Conservation (phyloP, 1,140 invertebrate genomes). For the Euschistus heros region DNA sequence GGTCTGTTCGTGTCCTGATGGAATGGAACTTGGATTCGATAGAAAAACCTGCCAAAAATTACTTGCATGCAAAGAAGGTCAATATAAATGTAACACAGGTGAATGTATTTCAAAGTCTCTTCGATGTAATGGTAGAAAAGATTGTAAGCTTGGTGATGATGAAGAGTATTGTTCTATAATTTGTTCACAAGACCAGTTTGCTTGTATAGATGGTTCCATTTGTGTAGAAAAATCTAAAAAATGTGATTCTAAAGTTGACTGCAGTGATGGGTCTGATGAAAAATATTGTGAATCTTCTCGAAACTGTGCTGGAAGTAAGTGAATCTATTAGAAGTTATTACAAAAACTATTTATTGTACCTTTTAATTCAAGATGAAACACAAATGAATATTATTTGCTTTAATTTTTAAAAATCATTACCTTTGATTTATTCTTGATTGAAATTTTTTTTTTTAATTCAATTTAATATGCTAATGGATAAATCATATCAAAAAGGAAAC, state of each 20-base stretch:
- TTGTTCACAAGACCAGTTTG: conserved; percentile 44
- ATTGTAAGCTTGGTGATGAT: conserved; percentile 50
- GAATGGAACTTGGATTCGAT: conserved; percentile 39
- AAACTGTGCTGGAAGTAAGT: not conserved
- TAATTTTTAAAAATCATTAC: too few species aligned
- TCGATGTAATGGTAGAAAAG: conserved; percentile 45
- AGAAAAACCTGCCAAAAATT: conserved; percentile 40
- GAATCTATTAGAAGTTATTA: not conserved
- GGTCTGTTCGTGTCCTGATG: conserved; percentile 50
- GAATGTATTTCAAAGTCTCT: conserved; percentile 30
- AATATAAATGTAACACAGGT: conserved; percentile 31
- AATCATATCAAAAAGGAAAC: too few species aligned
- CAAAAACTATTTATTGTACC: too few species aligned
- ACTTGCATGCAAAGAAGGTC: conserved; percentile 25
- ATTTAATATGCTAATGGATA: too few species aligned
- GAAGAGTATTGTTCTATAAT: conserved; percentile 38
- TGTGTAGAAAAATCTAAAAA: conserved; percentile 28
- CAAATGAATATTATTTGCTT: too few species aligned
- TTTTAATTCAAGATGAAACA: too few species aligned
- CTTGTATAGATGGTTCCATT: conserved; percentile 43
- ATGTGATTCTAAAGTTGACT: conserved; percentile 30
- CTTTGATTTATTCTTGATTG: too few species aligned
- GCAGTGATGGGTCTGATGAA: conserved; percentile 32
- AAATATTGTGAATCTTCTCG: conserved; percentile 19
- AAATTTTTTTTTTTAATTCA: too few species aligned